Percentiles rank a stretch among this genome's conserved stretches.
phyloP scores from a whole-genome alignment of 2,113 vertebrate species.

The Donacobius atricapilla region DNA sequence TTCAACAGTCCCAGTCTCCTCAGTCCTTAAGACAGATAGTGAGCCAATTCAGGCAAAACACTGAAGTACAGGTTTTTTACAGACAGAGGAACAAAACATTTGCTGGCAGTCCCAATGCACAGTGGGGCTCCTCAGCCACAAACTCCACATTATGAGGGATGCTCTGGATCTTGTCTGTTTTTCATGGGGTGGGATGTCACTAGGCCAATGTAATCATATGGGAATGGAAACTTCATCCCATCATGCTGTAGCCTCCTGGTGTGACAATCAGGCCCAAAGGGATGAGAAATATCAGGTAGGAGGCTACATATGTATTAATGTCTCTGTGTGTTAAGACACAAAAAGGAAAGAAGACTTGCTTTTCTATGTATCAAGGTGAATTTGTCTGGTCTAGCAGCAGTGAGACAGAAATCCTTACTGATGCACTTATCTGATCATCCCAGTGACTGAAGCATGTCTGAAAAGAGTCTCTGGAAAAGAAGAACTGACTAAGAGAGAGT shows the following conservation, averaged over 20 bases:
- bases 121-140: not conserved
- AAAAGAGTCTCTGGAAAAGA: not conserved
- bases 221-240: not conserved
- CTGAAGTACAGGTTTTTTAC: not conserved
- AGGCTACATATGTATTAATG: not conserved
- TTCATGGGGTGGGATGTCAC: not conserved
- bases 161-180: not conserved
- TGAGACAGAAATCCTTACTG: not conserved
- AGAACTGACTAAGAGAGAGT: not conserved
- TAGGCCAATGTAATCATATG: not conserved
- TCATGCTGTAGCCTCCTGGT: not conserved
- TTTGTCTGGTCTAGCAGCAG: not conserved
- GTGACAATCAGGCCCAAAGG: not conserved
- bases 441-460: not conserved
- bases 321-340: not conserved
- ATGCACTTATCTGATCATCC: not conserved
- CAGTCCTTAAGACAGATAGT: not conserved
- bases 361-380: not conserved
- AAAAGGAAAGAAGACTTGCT: not conserved
- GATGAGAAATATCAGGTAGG: not conserved
- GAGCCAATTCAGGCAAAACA: not conserved
- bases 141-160: not conserved
- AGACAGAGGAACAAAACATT: not conserved
- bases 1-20: not conserved
- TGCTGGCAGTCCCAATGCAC: not conserved